Evolutionary conservation across 92 coral and sea anemone species (phyloP).

Genomic region (Epizoanthus illoricatus): DNA sequence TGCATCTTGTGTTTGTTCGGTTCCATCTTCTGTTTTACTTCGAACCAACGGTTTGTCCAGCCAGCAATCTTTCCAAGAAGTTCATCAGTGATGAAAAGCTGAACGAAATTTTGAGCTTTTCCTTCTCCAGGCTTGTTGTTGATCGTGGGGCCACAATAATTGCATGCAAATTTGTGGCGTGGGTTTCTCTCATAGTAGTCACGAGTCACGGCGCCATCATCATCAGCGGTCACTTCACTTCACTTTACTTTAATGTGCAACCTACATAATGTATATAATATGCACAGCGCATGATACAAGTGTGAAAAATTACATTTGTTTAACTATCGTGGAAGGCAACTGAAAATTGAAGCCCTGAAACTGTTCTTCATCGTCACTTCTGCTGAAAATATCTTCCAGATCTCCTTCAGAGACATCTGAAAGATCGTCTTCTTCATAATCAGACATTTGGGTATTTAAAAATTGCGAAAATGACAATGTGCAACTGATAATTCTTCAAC

Average conservation of each 20-base stretch:
- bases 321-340: conserved; percentile 6
- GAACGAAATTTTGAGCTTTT: conserved; percentile 27
- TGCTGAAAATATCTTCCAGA: conserved; percentile 39
- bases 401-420: conserved; percentile 42
- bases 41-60: conserved; percentile 40
- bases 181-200: conserved; percentile 33
- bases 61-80: conserved; percentile 16
- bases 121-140: conserved; percentile 29
- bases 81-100: conserved; percentile 36
- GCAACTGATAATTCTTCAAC: too few relatives aligned
- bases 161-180: conserved; percentile 6
- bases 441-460: too few relatives aligned
- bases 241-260: too few relatives aligned
- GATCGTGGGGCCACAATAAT: conserved; percentile 38
- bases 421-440: background rate
- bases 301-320: too few relatives aligned
- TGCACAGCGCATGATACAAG: too few relatives aligned
- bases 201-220: conserved; percentile 19
- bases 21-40: conserved; percentile 15
- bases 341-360: conserved; percentile 40
- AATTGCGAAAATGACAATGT: too few relatives aligned
- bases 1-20: conserved; percentile 14
- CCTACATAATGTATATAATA: too few relatives aligned
- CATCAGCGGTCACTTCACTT: conserved; percentile 26
- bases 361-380: conserved; percentile 41